Base-by-base conservation (phyloP, 2,797 vertebrate species). In the Typhlichthys eigenmanni region DNA sequence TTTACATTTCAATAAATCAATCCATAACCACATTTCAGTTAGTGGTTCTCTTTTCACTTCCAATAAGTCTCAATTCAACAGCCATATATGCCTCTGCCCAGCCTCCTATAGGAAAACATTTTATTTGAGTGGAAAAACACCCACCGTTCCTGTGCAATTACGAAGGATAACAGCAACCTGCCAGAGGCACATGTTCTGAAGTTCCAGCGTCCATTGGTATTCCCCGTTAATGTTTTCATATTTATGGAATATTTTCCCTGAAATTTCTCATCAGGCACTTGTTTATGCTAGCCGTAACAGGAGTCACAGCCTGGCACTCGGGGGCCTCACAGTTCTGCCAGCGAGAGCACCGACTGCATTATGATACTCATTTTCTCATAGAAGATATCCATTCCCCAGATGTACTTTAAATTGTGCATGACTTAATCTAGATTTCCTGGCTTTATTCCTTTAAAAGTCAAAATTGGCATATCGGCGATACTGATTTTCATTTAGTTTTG, bases 181-280 rank as follows among this genome's bases (percentile, higher is more conserved):
- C 68, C 69, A 62, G 58, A 5, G 34, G 65, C n/a, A 68, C 52
- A 62, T 67, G 69, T 55, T 51, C 56, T 12, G 14, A 67, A 34
- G 63, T 75, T 68, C 63, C 32, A 66, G 43, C 62, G 38, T 65
- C 66, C 49, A 19, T 69, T 67, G 69, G 29, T 72, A 75, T 75
- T 81, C 72, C 73, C 65, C 11, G 2, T 69, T 82, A 63, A 72
- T 16, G 14, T 66, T 84, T 80, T 86, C 56, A 81, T 78, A 84
- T 85, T 86, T 69, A 81, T 81, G 69, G 65, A 84, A 84, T 74
- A 85, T 87, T 84, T 53, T 85, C 76, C 82, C 72, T 79, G 60
- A 79, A 58, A 78, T 80, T 63, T 85, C 71, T 87, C 81, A 79
- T 79, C 66, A 75, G 60, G 63, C 71, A 55, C 34, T 45, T 87